Percentiles rank a stretch among this genome's conserved stretches.
phyloP scores from a whole-genome alignment of 2,113 vertebrate genomes.

The Syrmaticus mikado region DNA sequence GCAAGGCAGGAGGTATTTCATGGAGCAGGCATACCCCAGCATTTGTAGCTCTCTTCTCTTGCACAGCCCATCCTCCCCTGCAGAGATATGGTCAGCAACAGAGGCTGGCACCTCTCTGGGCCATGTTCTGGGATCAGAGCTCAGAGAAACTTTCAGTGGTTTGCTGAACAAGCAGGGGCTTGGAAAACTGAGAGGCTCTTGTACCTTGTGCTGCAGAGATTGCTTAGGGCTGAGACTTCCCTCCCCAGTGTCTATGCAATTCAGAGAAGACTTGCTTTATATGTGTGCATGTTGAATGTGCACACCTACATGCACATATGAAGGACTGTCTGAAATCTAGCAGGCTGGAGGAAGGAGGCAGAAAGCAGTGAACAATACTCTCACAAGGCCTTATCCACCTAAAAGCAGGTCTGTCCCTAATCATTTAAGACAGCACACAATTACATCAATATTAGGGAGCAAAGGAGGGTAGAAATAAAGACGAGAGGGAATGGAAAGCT shows the following conservation, averaged over 20 bases:
- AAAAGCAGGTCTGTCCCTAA: background rate
- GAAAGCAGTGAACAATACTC: background rate
- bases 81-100: background rate
- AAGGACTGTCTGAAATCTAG: background rate
- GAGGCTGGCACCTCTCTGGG: background rate
- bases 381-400: background rate
- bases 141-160: background rate
- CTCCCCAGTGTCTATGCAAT: background rate
- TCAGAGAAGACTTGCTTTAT: background rate
- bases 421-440: background rate
- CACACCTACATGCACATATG: background rate
- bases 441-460: background rate
- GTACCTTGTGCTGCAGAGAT: background rate
- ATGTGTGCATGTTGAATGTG: background rate
- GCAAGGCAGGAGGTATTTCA: background rate
- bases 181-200: background rate
- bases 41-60: rapidly evolving
- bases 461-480: background rate
- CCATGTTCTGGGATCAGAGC: background rate
- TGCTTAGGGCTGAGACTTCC: background rate
- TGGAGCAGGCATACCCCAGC: background rate
- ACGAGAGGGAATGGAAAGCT: background rate
- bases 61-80: background rate
- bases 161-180: background rate
- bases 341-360: background rate